phyloP scores from a whole-genome alignment of 2,888 invertebrate species.

The Spisula subtruncata region DNA sequence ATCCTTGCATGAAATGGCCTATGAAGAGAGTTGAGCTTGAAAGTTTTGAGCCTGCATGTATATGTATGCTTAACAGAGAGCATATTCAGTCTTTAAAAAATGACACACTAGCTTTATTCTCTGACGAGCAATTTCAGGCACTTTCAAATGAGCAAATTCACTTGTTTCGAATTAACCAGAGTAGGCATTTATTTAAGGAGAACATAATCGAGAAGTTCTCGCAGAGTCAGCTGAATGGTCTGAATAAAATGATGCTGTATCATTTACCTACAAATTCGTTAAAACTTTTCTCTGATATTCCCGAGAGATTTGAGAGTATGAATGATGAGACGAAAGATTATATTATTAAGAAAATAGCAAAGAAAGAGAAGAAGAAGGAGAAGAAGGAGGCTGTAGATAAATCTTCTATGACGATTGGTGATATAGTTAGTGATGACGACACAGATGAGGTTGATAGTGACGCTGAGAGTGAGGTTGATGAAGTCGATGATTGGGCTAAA shows the following conservation, averaged over 20 bases:
- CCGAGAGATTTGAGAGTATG: slow-evolving; percentile 12
- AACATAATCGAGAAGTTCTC: slow-evolving; percentile 44
- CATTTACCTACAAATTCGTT: slow-evolving; percentile 39
- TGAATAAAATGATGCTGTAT: slow-evolving; percentile 34
- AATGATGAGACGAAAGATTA: not conserved
- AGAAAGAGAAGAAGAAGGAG: not conserved
- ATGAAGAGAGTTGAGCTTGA: slow-evolving; percentile 24
- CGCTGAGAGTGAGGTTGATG: not conserved
- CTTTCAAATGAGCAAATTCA: slow-evolving; percentile 59
- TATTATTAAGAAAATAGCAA: slow-evolving; percentile 15
- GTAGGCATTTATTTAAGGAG: slow-evolving; percentile 11
- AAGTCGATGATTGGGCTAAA: not conserved
- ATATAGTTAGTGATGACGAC: not conserved
- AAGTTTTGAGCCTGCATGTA: slow-evolving; percentile 27
- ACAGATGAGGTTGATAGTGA: not conserved
- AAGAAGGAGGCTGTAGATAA: not conserved
- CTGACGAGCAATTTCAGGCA: slow-evolving; percentile 48
- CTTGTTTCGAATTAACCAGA: slow-evolving; percentile 47
- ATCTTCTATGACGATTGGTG: not conserved
- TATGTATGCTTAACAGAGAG: slow-evolving; percentile 58
- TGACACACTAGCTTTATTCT: slow-evolving; percentile 22
- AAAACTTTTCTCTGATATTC: slow-evolving; percentile 27
- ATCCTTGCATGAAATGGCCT: slow-evolving; percentile 65
- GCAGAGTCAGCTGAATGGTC: slow-evolving; percentile 39
- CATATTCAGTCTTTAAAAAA: slow-evolving; percentile 45